Evolutionary conservation across 2,888 invertebrate genomes (phyloP).

Genomic region (Chloroclystis v-ata): DNA sequence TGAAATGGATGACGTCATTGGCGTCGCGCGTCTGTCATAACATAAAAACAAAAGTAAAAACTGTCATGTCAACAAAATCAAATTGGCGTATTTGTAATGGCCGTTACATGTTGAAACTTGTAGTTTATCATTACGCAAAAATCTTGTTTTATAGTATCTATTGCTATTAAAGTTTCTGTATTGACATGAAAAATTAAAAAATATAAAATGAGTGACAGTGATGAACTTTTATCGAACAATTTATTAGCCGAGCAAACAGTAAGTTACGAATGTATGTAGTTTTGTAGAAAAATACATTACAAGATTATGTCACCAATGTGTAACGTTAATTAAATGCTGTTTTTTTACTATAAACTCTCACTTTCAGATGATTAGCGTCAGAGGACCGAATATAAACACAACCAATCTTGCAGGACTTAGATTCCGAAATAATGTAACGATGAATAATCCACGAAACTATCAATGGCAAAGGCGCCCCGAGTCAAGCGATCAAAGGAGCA

Average conservation of each 20-base stretch:
- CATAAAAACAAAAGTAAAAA: no score
- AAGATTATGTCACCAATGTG: no score
- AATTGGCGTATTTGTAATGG: no score
- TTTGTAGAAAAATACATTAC: no score
- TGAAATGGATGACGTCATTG: no score
- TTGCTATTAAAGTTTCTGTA: background rate
- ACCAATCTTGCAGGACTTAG: slow-evolving; percentile 40
- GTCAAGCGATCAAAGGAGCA: slow-evolving; percentile 43
- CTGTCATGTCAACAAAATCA: no score
- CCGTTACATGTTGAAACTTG: no score
- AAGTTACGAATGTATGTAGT: slow-evolving; percentile 24
- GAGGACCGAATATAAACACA: slow-evolving; percentile 47
- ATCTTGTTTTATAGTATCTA: background rate
- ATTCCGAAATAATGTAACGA: slow-evolving; percentile 42
- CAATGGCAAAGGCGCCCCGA: slow-evolving; percentile 38
- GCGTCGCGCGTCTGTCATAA: no score
- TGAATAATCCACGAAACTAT: slow-evolving; percentile 43
- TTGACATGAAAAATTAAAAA: background rate
- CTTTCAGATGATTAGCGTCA: slow-evolving; percentile 49
- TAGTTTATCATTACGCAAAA: no score
- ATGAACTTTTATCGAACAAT: slow-evolving; percentile 43
- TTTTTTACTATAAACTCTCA: no score
- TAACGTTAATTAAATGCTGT: no score
- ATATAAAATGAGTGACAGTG: slow-evolving; percentile 34
- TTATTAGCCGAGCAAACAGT: slow-evolving; percentile 45